Conservation (phyloP, 2,113 vertebrate species). For the Lathamus discolor region DNA sequence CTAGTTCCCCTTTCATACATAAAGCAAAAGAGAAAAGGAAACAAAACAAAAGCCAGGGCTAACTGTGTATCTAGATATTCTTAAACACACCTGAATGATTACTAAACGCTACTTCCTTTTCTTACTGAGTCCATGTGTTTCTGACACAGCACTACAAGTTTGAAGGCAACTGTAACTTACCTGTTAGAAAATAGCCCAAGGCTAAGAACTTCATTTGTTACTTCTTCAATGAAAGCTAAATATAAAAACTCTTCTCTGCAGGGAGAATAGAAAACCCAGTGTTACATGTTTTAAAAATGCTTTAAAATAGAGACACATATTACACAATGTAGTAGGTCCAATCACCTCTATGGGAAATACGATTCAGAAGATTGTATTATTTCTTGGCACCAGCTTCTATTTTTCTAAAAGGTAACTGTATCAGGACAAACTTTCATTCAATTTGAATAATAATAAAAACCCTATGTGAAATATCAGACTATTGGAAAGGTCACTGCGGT, state of each 20-base stretch:
- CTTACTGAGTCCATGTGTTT: not conserved
- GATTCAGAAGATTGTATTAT: not conserved
- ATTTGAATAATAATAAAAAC: not conserved
- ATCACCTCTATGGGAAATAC: not conserved
- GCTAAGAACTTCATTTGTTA: slow-evolving; percentile 91
- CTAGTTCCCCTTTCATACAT: not conserved
- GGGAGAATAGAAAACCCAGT: slow-evolving; percentile 7
- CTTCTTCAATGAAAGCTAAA: slow-evolving; percentile 88
- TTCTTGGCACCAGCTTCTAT: not conserved
- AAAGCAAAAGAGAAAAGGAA: not conserved
- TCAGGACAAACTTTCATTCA: not conserved
- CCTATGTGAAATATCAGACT: not conserved
- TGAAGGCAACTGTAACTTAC: slow-evolving; percentile 64
- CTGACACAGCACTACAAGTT: not conserved
- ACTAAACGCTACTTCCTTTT: not conserved
- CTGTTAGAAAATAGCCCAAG: slow-evolving; percentile 89
- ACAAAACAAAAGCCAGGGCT: not conserved
- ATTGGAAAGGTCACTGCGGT: not conserved
- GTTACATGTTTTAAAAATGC: not conserved
- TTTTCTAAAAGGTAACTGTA: not conserved
- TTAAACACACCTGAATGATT: not conserved
- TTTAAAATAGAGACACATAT: not conserved
- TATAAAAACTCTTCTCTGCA: slow-evolving; percentile 88
- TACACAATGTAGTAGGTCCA: not conserved
- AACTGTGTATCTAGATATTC: not conserved